Evolutionary conservation across 2,113 vertebrate species (phyloP), one percentile per base, ranked within the genome.

Genomic region (Lathamus discolor): DNA sequence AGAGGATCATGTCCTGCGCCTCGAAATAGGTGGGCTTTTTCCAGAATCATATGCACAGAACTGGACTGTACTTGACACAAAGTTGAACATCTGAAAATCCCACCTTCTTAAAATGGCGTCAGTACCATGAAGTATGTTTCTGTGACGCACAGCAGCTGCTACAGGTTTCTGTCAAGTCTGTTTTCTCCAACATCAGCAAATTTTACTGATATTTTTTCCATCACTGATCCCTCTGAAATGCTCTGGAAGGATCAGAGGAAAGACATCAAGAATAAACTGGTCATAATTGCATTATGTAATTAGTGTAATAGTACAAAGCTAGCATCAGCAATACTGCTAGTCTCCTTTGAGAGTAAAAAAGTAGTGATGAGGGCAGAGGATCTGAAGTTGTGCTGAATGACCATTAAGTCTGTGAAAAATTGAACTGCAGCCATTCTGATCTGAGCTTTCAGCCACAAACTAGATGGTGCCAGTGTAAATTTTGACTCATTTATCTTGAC

Each of bases 1-100:
- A 70, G 19, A 94, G n/a, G 5, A 57, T 44, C 24, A 8, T 27
- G 7, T 48, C 19, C 28, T 59, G 13, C 0, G 0, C 35, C 31
- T 54, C 82, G 41, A 83, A 88, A 29, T 31, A 63, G 46, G 74
- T 25, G 6, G 54, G 15, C 17, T 57, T 35, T 88, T 86, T 13
- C 44, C 61, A 90, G 29, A 49, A 16, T 24, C 29, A 11, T 44
- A 14, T 11, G 10, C 41, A 28, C 22, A 54, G 28, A 57, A 64
- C 13, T 82, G 29, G 43, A 41, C 20, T 43, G 35, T 61, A 69
- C 15, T 10, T 70, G 35, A 33, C 35, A 52, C 35, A 44, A 46
- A 91, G 33, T 25, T 17, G 19, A 83, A 52, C 14, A 33, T 43
- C n/a, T 61, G 14, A 92, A 90, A 88, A 62, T 77, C 20, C 4